These are phyloP conservation scores for Nymphalis c-album DNA, from an alignment of 2,888 invertebrate genomes.

Conservation along the genomic window DNA sequence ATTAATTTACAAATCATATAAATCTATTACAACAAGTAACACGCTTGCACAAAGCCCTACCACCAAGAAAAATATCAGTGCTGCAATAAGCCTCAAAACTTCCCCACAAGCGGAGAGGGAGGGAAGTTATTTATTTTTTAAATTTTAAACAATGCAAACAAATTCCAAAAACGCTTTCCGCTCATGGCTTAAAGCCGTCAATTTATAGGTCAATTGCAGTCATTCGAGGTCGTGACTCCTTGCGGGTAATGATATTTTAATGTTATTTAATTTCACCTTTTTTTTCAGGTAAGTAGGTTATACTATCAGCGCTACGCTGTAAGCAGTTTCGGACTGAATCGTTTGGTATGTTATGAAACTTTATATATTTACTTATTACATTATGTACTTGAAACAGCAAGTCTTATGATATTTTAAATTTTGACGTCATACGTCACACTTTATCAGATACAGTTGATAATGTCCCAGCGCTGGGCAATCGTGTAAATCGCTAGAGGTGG, in stretches of 20 bases:
- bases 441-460: no score
- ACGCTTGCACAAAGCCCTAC: no score
- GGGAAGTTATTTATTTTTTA: neutral
- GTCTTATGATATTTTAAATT: neutral
- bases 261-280: constrained; percentile 68
- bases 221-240: constrained; percentile 63
- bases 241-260: constrained; percentile 73
- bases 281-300: constrained; percentile 75
- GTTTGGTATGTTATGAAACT: constrained; percentile 22
- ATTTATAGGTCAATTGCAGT: constrained; percentile 60
- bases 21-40: no score
- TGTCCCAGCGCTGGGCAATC: no score
- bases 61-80: no score
- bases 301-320: constrained; percentile 35
- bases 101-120: no score
- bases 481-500: no score
- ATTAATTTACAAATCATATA: no score
- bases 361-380: constrained; percentile 18
- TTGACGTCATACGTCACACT: no score
- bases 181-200: constrained; percentile 43
- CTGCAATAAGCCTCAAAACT: no score
- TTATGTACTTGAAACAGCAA: neutral
- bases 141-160: neutral
- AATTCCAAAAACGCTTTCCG: constrained; percentile 34
- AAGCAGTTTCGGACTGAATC: constrained; percentile 25